phyloP scores from a whole-genome alignment of 2,888 invertebrate species.

The Ectropis crepuscularia region DNA sequence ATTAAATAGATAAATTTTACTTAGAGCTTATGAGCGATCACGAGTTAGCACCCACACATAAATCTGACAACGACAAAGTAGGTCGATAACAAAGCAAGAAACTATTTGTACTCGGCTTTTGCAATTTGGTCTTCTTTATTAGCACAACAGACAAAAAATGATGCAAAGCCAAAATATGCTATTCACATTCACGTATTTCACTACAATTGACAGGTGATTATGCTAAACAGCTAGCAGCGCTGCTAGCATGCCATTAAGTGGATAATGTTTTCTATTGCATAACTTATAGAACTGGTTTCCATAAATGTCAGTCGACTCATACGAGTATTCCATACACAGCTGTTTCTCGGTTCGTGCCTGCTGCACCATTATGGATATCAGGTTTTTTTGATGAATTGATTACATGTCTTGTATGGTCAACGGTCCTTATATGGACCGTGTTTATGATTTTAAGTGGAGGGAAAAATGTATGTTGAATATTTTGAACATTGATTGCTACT shows the following conservation, averaged over 20 bases:
- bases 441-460: slow-evolving; percentile 52
- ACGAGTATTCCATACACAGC: slow-evolving; percentile 65
- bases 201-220: slow-evolving; percentile 71
- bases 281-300: slow-evolving; percentile 72
- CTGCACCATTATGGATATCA: slow-evolving; percentile 61
- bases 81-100: slow-evolving; percentile 2
- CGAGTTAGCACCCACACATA: neutral
- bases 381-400: slow-evolving; percentile 62
- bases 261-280: slow-evolving; percentile 76
- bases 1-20: neutral
- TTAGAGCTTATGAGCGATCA: neutral
- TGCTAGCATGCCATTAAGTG: slow-evolving; percentile 60
- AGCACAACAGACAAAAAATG: slow-evolving; percentile 13
- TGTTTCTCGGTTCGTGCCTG: slow-evolving; percentile 62
- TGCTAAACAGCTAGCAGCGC: slow-evolving; percentile 61
- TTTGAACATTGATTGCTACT: slow-evolving; percentile 45
- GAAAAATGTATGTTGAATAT: slow-evolving; percentile 56
- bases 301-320: slow-evolving; percentile 71
- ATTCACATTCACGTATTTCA: slow-evolving; percentile 45
- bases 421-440: slow-evolving; percentile 55
- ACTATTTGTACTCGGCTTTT: neutral
- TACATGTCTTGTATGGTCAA: slow-evolving; percentile 53
- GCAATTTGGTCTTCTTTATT: neutral
- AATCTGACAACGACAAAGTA: slow-evolving; percentile 2
- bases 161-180: slow-evolving; percentile 21